Evolutionary conservation across 2,888 invertebrate species (phyloP).

Genomic region (Habroteleia sp.): DNA sequence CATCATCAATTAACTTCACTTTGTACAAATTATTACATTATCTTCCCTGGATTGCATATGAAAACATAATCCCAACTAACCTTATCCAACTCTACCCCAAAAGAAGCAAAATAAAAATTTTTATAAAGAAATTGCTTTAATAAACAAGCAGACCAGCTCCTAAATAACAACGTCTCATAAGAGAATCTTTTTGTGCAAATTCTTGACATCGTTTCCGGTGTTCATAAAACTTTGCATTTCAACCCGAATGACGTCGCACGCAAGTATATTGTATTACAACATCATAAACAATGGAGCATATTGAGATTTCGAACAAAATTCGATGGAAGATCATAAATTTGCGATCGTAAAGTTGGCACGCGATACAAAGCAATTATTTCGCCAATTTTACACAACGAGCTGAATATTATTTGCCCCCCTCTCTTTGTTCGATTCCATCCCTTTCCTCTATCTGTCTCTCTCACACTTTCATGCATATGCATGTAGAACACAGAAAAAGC

Average conservation of each 20-base stretch:
- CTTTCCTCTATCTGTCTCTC: not conserved
- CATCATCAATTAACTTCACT: no score
- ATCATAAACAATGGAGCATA: constrained; percentile 17
- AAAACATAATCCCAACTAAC: no score
- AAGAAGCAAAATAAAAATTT: no score
- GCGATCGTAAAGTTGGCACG: not conserved
- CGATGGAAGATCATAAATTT: constrained; percentile 14
- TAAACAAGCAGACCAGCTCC: no score
- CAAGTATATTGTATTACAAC: constrained; percentile 10
- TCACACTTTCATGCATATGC: constrained; percentile 2
- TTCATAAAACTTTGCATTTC: constrained; percentile 22
- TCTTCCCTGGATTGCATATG: no score
- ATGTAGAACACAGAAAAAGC: not conserved
- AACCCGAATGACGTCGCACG: constrained; percentile 2
- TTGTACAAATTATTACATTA: no score
- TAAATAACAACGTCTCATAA: constrained; percentile 2
- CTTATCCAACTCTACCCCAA: no score
- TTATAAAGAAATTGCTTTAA: no score
- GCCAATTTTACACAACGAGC: no score
- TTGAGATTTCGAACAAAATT: constrained; percentile 7
- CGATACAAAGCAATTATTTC: not conserved
- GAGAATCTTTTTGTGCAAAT: constrained; percentile 19
- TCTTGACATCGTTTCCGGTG: constrained; percentile 13
- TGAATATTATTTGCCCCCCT: no score
- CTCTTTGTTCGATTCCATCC: no score